Base-by-base conservation (phyloP, 2,797 vertebrate genomes). In the Botia kubotai region DNA sequence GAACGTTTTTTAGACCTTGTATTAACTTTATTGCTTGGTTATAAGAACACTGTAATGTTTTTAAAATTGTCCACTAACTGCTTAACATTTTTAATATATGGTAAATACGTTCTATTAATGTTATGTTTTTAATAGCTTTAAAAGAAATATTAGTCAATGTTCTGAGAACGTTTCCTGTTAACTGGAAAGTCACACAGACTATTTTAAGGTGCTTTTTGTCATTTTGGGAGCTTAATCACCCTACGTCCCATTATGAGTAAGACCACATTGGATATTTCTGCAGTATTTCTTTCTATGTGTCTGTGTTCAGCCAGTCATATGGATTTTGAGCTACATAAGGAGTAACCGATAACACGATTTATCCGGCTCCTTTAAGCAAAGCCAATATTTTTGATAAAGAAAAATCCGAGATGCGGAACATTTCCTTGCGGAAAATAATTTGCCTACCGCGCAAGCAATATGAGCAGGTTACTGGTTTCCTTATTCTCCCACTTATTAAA, bases 261-360 rank as follows among this genome's bases (percentile, higher is more conserved):
- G 16, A 58, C 23, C 16, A 68, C 33, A 46, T 52, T 69, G 8
- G 11, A 58, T 46, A 29, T 48, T 46, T 58, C n/a, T 0, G 2
- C 36, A 69, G 2, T 29, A 60, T 33, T 43, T 77, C 36, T 60
- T 74, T 17, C 63, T 50, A 26, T 75, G 50, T 46, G 43, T 46
- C 8, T 46, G 8, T 46, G 43, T 46, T 39, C 33, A 33, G 33
- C 4, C 23, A 33, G 4, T 33, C 33, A 33, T 33, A 33, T 33
- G 33, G 33, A 33, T 33, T 33, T 33, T 33, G 33, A 33, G 33
- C 33, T 33, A 33, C 33, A 33, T 33, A 3, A 33, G 33, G 39
- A 62, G 57, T 48, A 62, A 48, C 17, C 3, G 4, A 58, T 57
- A 57, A 62, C 39, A 43, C 0, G 17, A 62, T 19, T 48, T 74